Base-by-base conservation (phyloP, 2,888 invertebrate species). In the Zaprionus lineosus region DNA sequence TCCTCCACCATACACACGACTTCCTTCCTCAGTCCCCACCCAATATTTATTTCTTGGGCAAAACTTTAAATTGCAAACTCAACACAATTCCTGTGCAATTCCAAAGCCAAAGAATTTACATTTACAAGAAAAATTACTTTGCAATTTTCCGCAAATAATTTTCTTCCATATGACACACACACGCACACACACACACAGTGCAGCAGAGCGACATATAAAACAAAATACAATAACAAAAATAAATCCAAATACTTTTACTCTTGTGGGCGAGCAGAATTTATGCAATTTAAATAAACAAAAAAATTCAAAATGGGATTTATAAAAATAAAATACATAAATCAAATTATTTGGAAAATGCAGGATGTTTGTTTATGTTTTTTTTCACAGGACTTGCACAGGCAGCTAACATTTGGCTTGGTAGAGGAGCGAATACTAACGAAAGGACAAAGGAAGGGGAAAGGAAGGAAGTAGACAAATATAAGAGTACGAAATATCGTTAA, bases 61-160 rank as follows among this genome's bases (percentile, higher is more conserved):
- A 63, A 73, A 73, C 76, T 73, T 75, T 55, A 72, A 75, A 73
- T 75, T 75, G 59, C 73, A 73, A 66, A 72, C 75, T 66, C 59
- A 75, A 67, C 76, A 71, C 56, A 73, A 56, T 67, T 72, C 43
- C 39, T 12, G n/a, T 34, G 29, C 66, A 15, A 37, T 64, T 64
- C 60, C 69, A 69, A 41, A 57, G 63, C 48, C 52, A 61, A 65
- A 59, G 77, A 76, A 74, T 77, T 66, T 58, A 36, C 69, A 68
- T 69, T 64, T 53, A 21, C 52, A 44, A 51, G 55, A 75, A 79
- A 62, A 71, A 71, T 67, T 67, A 50, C 60, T 64, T 69, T 52
- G 46, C 59, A 60, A 78, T 58, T 58, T 52, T 55, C 36, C 26
- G 43, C 50, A 71, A 75, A 59, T 71, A 48, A 71, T 66, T 66